Evolutionary conservation across 1,140 invertebrate species (phyloP), one percentile per base, ranked within the genome.

Genomic region (Drosophila ohnishii): DNA sequence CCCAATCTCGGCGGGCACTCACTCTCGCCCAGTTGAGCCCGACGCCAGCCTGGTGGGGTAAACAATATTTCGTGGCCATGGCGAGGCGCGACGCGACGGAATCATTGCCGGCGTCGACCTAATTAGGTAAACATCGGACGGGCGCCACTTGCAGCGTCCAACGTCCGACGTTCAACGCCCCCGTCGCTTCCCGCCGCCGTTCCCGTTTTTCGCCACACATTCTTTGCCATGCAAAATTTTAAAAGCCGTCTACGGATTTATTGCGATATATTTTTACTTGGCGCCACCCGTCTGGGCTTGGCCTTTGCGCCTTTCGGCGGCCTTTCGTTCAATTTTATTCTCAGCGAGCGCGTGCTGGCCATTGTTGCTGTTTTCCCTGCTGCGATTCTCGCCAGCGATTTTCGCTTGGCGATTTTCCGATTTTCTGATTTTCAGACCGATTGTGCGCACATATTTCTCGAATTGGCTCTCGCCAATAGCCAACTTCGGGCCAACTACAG

Each of bases 91-190:
- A 55, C 62, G 48, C 69, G 50, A 56, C 53, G 53, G 53, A 56
- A 39, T 40, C 34, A 56, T 25, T 37, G 76, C 74, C 71, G 64
- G 57, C 77, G 78, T 81, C 67, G 79, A 80, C 73, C 78, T 75
- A 81, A 81, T 81, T 81, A 81, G 73, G 78, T 80, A 80, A 80
- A 80, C 77, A 80, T 80, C 66, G 58, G 60, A 67, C 70, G 70
- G 80, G 78, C 79, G 80, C 80, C 79, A 83, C 80, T 83, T 70
- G 75, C 75, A 77, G 53, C 60, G 64, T 58, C 65, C 57, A 73
- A 70, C 75, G 42, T 42, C 65, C 35, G 51, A 55, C 51, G 51
- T 55, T 55, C 51, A 55, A 55, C 51, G 51, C 51, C 51, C 51
- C 51, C 51, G 51, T 47, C 62, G 39, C 50, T 59, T 30, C 57